Base-by-base conservation (phyloP, 1,140 invertebrate genomes). In the Phocides pigmalion region DNA sequence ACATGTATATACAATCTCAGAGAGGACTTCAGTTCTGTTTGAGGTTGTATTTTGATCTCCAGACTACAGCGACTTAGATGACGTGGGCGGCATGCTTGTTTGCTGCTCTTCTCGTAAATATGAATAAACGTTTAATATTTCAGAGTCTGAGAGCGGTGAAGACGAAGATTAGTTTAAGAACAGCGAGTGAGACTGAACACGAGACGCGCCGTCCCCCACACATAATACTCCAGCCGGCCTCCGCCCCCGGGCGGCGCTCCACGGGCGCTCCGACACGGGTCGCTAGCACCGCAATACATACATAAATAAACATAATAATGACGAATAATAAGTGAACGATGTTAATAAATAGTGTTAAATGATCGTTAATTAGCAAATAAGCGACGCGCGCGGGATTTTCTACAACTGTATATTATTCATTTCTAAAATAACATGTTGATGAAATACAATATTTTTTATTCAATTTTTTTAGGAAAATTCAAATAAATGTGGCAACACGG, bases 371-470 rank as follows among this genome's bases (percentile, higher is more conserved):
- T 22, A 42, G 28, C 54, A 56, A 70, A 25, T 53, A 53, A 46
- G 61, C 59, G 41, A 69, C 46, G 50, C 76, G 64, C 64, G 74
- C 75, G 70, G 76, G 76, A 76, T 89, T 89, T 87, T 84, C 81
- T 82, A 87, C 78, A 80, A 81, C 79, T 87, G 82, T 87, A 87
- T 86, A 86, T 77, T 84, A 81, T 86, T 89, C 83, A 85, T 89
- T 85, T 85, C 84, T 84, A 87, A 84, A 84, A 74, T 84, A 87
- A 90, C 84, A 85, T 89, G 86, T 88, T 88, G 82, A 84, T 82
- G 79, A 86, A 86, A 88, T 84, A 90, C 84, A 82, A 90, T 90
- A 90, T 90, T 90, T 90, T 90, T 90, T 90, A 90, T 90, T 90
- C 87, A 89, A 89, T 89, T 90, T 90, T 90, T 89, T 82, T 89